These are phyloP conservation scores for Pyralis farinalis DNA, from an alignment of 2,888 invertebrate species.

Conservation along the genomic window DNA sequence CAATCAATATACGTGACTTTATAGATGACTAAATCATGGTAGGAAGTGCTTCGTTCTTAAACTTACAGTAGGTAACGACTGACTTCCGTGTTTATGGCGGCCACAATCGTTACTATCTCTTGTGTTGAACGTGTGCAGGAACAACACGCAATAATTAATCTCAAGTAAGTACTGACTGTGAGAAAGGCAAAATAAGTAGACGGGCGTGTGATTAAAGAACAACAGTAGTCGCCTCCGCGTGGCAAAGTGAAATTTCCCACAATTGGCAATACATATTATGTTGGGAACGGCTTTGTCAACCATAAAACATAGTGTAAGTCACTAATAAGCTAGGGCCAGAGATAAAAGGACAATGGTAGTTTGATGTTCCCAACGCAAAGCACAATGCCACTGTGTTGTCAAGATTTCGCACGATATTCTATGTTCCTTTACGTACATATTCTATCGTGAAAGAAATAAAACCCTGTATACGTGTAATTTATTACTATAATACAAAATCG, in stretches of 20 bases:
- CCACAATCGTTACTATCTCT: constrained; percentile 35
- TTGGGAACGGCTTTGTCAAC: constrained; percentile 64
- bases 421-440: constrained; percentile 14
- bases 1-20: constrained; percentile 1
- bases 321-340: constrained; percentile 65
- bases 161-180: constrained; percentile 49
- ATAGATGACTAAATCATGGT: constrained; percentile 9
- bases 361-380: constrained; percentile 43
- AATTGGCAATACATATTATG: constrained; percentile 40
- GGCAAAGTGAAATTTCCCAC: constrained; percentile 62
- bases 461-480: too few relatives aligned
- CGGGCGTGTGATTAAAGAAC: constrained; percentile 58
- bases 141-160: constrained; percentile 58
- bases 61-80: constrained; percentile 19
- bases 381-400: constrained; percentile 21
- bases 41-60: constrained; percentile 22
- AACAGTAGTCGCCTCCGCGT: constrained; percentile 47
- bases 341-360: constrained; percentile 56
- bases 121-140: constrained; percentile 29
- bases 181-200: constrained; percentile 54
- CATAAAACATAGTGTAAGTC: constrained; percentile 56
- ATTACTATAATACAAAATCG: too few relatives aligned
- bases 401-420: constrained; percentile 48
- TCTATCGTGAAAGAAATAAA: constrained; percentile 1
- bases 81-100: constrained; percentile 39